phyloP scores from a whole-genome alignment of 35 echinoderm and acorn worm species.

The Apostichopus japonicus region DNA sequence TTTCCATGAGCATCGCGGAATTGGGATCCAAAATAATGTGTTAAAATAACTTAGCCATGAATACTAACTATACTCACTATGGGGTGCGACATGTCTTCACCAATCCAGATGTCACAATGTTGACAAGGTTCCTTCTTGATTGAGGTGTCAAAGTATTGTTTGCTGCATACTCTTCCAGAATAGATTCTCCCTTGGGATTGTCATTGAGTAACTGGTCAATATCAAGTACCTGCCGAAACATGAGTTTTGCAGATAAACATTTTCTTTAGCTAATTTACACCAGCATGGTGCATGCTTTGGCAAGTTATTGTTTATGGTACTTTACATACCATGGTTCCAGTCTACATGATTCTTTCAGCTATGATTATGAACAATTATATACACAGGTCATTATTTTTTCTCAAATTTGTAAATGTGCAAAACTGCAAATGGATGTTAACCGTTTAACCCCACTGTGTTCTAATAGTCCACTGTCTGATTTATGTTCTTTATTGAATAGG shows the following conservation, averaged over 20 bases:
- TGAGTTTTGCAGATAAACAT: too few species aligned
- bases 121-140: slow-evolving; percentile 25
- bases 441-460: too few species aligned
- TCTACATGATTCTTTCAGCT: slow-evolving; percentile 7
- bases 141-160: slow-evolving; percentile 46
- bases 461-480: too few species aligned
- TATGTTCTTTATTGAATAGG: too few species aligned
- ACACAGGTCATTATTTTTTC: background rate
- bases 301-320: slow-evolving; percentile 15
- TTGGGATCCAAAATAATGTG: too few species aligned
- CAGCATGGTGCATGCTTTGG: slow-evolving; percentile 12
- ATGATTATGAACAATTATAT: slow-evolving; percentile 9
- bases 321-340: slow-evolving; percentile 14
- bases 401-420: too few species aligned
- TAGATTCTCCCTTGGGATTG: background rate
- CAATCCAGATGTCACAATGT: slow-evolving; percentile 47
- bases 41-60: too few species aligned
- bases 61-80: background rate
- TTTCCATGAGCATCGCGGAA: too few species aligned
- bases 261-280: background rate
- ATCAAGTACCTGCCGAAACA: slow-evolving; percentile 2
- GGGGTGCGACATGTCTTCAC: background rate
- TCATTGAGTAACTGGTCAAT: slow-evolving; percentile 16
- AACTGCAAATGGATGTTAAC: too few species aligned
- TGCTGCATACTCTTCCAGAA: slow-evolving; percentile 21